These are phyloP conservation scores for Muscidifurax raptorellus DNA, from an alignment of 1,140 invertebrate species.

Conservation along the genomic window DNA sequence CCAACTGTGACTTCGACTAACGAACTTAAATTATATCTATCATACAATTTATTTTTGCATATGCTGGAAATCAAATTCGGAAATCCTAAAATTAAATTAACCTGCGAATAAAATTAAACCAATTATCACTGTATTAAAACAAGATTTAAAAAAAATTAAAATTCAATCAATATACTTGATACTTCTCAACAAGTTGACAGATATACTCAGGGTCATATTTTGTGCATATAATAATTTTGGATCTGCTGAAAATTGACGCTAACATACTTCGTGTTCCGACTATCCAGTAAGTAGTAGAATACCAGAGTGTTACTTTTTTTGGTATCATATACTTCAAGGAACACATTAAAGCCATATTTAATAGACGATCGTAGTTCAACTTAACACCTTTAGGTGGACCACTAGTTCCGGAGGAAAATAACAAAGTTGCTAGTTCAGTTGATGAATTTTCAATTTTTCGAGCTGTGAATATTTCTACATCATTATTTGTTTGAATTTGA, in stretches of 20 bases:
- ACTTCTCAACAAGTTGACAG: constrained; percentile 57
- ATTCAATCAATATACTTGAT: constrained; percentile 45
- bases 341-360: not conserved
- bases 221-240: constrained; percentile 38
- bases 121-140: too few species aligned
- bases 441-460: not conserved
- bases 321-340: not conserved
- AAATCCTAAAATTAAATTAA: too few species aligned
- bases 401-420: constrained; percentile 35
- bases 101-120: too few species aligned
- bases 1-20: too few species aligned
- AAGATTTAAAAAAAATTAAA: too few species aligned
- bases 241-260: not conserved
- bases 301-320: not conserved
- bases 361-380: constrained; percentile 16
- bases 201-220: constrained; percentile 45
- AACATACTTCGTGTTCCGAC: constrained; percentile 32
- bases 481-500: not conserved
- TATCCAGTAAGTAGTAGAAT: constrained; percentile 50
- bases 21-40: too few species aligned
- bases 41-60: too few species aligned
- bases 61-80: too few species aligned
- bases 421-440: constrained; percentile 15
- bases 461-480: constrained; percentile 23
- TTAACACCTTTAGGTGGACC: constrained; percentile 13